A percentile compares a stretch with the other conserved stretches of the same genome.
Conservation (phyloP, 1,140 invertebrate genomes). For the Wasmannia auropunctata region DNA sequence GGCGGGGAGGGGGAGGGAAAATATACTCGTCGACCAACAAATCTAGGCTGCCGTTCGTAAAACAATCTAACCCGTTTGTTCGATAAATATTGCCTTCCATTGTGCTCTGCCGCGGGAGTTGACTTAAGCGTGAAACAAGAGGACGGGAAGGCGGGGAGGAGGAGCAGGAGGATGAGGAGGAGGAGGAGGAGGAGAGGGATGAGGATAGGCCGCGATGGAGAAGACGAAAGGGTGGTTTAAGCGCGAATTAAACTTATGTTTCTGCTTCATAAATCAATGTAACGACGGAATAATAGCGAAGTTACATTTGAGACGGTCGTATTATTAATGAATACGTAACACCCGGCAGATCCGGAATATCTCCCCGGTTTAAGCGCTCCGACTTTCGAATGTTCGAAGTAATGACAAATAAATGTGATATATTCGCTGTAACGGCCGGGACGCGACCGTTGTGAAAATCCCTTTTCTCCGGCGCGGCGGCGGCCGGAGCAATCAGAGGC, state of each 20-base stretch:
- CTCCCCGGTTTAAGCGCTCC: neutral
- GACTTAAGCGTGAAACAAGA: conserved; percentile 12
- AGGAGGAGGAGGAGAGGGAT: neutral
- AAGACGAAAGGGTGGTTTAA: neutral
- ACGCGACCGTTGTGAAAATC: neutral
- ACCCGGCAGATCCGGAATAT: neutral
- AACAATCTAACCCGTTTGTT: conserved; percentile 35
- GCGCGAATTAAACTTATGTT: conserved; percentile 21
- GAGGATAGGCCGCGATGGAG: neutral
- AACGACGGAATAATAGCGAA: neutral
- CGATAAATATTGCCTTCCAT: conserved; percentile 40
- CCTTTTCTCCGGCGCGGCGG: neutral
- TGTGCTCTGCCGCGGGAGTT: conserved; percentile 15
- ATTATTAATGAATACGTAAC: conserved; percentile 20
- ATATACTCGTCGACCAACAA: conserved; percentile 27
- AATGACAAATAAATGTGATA: conserved; percentile 24
- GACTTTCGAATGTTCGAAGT: neutral
- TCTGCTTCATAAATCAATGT: conserved; percentile 29
- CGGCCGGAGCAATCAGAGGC: neutral
- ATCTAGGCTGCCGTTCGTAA: conserved; percentile 35
- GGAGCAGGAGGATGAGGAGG: too few species aligned
- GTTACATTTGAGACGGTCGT: neutral
- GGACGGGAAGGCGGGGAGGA: too few species aligned
- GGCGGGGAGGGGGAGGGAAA: too few species aligned
- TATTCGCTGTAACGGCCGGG: neutral